A percentile compares a stretch with the other conserved stretches of the same genome.
These are phyloP conservation scores for Cyaniris semiargus DNA, from an alignment of 2,888 invertebrate genomes.

Conservation along the genomic window DNA sequence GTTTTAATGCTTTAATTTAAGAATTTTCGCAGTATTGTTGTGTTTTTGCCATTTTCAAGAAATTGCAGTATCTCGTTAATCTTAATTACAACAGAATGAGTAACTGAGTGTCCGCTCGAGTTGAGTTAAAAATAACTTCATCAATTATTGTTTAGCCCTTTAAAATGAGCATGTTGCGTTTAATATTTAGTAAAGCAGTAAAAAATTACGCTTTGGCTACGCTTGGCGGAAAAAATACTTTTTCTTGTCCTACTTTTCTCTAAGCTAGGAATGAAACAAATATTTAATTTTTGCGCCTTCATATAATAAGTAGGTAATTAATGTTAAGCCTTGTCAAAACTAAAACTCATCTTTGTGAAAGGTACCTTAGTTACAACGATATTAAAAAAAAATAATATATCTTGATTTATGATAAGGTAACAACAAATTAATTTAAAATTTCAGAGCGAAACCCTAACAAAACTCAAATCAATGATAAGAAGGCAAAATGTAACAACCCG, in stretches of 20 bases:
- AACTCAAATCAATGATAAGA: not conserved
- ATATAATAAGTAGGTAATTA: no score
- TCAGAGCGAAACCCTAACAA: not conserved
- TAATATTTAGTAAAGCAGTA: not conserved
- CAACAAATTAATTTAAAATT: not conserved
- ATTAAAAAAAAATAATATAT: no score
- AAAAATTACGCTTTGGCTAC: no score
- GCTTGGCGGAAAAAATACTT: no score
- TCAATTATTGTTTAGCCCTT: slow-evolving; percentile 4
- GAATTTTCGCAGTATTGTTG: not conserved
- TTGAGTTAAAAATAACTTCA: not conserved
- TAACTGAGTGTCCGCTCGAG: not conserved
- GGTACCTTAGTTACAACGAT: no score
- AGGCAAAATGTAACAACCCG: not conserved
- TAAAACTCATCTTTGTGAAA: no score
- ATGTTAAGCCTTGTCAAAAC: no score
- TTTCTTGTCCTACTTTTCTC: no score
- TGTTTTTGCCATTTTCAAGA: not conserved
- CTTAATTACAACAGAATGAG: slow-evolving; percentile 9
- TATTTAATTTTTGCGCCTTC: no score
- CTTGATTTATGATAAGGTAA: no score
- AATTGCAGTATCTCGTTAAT: not conserved
- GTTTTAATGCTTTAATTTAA: not conserved
- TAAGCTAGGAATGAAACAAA: no score
- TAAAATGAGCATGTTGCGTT: not conserved